Conservation (phyloP, 2,113 vertebrate species). For the Malurus melanocephalus region DNA sequence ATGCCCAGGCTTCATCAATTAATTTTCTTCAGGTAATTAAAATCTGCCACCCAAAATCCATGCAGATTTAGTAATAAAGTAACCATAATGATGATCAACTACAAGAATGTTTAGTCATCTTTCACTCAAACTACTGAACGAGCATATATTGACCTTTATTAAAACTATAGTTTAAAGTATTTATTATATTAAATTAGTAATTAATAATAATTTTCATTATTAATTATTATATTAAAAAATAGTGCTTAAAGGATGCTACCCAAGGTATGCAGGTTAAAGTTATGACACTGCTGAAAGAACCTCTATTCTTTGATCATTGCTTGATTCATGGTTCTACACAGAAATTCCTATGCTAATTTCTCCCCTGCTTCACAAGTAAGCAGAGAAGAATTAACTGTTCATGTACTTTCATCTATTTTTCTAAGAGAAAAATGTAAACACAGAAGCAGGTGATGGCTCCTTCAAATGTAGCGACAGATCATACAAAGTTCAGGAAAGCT, state of each 20-base stretch:
- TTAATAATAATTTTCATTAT: too few relatives aligned
- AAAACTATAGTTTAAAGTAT: neutral
- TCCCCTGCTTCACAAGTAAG: accelerated
- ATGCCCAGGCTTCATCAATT: neutral
- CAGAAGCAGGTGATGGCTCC: neutral
- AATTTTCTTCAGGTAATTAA: neutral
- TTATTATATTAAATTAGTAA: too few relatives aligned
- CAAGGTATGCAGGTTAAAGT: neutral
- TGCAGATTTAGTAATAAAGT: neutral
- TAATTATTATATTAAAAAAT: neutral
- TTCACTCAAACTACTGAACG: neutral
- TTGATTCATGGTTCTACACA: neutral
- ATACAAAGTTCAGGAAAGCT: neutral
- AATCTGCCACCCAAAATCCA: neutral
- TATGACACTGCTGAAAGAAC: neutral
- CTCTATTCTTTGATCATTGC: neutral
- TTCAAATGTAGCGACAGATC: neutral
- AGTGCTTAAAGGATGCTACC: neutral
- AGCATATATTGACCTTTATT: neutral
- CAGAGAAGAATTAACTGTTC: neutral
- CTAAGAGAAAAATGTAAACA: neutral
- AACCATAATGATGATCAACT: neutral
- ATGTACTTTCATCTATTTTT: neutral
- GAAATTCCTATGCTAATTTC: neutral
- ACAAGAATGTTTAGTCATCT: neutral